These are phyloP conservation scores for Fundulus diaphanus DNA, from an alignment of 2,797 vertebrate genomes.

Conservation along the genomic window DNA sequence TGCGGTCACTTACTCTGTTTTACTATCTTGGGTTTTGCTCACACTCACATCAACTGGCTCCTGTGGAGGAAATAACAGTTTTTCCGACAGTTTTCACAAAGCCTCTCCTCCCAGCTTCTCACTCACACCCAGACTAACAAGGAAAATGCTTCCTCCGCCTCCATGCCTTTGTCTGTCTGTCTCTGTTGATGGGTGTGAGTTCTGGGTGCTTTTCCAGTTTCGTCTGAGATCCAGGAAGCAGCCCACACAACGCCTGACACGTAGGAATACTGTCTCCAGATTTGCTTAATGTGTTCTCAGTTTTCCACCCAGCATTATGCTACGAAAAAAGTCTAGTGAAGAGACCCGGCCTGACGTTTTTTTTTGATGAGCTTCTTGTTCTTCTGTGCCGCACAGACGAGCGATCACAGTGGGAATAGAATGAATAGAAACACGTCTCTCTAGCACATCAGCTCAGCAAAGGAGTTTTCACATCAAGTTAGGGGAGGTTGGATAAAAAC, in stretches of 20 bases:
- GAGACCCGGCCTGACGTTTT: background rate
- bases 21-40: constrained; percentile 16
- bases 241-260: constrained; percentile 47
- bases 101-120: constrained; percentile 43
- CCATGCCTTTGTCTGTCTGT: constrained; percentile 29
- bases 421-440: constrained; percentile 10
- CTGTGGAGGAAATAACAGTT: constrained; percentile 53
- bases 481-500: background rate
- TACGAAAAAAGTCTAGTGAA: constrained; percentile 6
- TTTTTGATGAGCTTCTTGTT: constrained; percentile 17
- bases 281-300: constrained; percentile 31
- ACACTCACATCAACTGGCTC: constrained; percentile 47
- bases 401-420: constrained; percentile 18
- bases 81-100: constrained; percentile 44
- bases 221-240: constrained; percentile 48
- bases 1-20: constrained; percentile 8
- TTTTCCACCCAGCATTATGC: constrained; percentile 15
- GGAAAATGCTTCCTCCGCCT: constrained; percentile 47
- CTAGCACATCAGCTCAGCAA: background rate
- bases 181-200: constrained; percentile 46
- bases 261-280: constrained; percentile 27
- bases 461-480: background rate
- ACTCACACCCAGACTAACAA: constrained; percentile 55
- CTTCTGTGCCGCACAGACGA: constrained; percentile 17
- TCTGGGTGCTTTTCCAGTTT: constrained; percentile 41